phyloP scores from a whole-genome alignment of 2,888 invertebrate genomes.

The Melanargia galathea region DNA sequence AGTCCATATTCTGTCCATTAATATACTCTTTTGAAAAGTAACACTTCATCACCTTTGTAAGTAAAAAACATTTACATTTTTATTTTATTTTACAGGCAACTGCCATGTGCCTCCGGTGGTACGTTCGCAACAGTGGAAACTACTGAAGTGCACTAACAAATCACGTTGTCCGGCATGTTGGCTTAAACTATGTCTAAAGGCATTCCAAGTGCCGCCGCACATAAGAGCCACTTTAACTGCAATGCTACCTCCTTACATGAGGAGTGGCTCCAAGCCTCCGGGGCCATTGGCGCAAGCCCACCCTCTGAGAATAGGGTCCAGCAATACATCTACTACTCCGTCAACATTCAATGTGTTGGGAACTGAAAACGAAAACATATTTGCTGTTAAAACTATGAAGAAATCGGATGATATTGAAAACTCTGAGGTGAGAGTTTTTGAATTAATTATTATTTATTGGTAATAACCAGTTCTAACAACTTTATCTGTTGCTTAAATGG shows the following conservation, averaged over 20 bases:
- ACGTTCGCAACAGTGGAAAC: conserved; percentile 87
- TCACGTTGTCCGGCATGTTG: conserved; percentile 93
- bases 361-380: conserved; percentile 66
- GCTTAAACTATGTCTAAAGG: conserved; percentile 91
- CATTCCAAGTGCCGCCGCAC: conserved; percentile 88
- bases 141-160: conserved; percentile 86
- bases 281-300: conserved; percentile 58
- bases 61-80: conserved; percentile 6
- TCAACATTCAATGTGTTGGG: conserved; percentile 59
- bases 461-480: too few relatives aligned
- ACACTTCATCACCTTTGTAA: too few relatives aligned
- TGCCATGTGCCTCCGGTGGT: conserved; percentile 88
- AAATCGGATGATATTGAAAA: conserved; percentile 67
- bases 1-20: too few relatives aligned
- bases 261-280: conserved; percentile 58
- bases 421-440: conserved; percentile 55
- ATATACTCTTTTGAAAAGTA: too few relatives aligned
- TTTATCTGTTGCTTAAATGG: too few relatives aligned
- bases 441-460: conserved; percentile 14
- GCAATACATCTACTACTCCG: conserved; percentile 51
- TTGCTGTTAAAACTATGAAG: conserved; percentile 62
- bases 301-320: conserved; percentile 59
- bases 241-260: conserved; percentile 86
- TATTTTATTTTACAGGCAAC: conserved; percentile 70
- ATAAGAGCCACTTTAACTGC: conserved; percentile 86